A percentile compares a stretch with the other conserved stretches of the same genome.
Conservation (phyloP, 2,888 invertebrate genomes). For the Lordiphosa fenestrarum region DNA sequence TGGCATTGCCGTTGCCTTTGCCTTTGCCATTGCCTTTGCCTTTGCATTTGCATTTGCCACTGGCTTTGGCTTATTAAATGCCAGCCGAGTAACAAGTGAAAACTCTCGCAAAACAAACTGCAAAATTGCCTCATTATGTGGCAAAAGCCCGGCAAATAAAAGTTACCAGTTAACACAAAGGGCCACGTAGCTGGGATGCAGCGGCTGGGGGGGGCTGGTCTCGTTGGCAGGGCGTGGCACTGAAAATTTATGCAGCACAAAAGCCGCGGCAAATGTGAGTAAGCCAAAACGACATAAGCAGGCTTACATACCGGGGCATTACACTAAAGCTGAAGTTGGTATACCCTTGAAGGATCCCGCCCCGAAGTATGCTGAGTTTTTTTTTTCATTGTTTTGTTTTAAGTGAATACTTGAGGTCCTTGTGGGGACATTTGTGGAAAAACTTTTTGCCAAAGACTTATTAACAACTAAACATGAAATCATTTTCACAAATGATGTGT, state of each 20-base stretch:
- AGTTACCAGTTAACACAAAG: slow-evolving; percentile 68
- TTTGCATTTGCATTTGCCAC: slow-evolving; percentile 11
- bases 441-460: too few species aligned
- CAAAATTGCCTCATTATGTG: slow-evolving; percentile 68
- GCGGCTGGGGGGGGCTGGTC: background rate
- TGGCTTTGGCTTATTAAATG: slow-evolving; percentile 38
- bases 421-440: too few species aligned
- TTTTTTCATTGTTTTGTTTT: too few species aligned
- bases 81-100: slow-evolving; percentile 42
- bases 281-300: slow-evolving; percentile 73
- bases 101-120: slow-evolving; percentile 33
- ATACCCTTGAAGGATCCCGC: too few species aligned
- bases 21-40: slow-evolving; percentile 17
- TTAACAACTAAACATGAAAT: too few species aligned
- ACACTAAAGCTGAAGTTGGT: background rate
- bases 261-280: slow-evolving; percentile 69
- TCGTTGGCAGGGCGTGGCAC: slow-evolving; percentile 34
- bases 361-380: too few species aligned
- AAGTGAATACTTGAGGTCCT: too few species aligned
- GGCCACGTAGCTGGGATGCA: slow-evolving; percentile 36
- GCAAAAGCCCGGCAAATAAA: slow-evolving; percentile 45
- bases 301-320: slow-evolving; percentile 52
- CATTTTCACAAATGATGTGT: too few species aligned
- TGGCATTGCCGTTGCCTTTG: slow-evolving; percentile 3
- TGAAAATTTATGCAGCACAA: slow-evolving; percentile 66